Base-by-base conservation (phyloP, 2,888 invertebrate genomes). In the Pandemis cinnamomeana region DNA sequence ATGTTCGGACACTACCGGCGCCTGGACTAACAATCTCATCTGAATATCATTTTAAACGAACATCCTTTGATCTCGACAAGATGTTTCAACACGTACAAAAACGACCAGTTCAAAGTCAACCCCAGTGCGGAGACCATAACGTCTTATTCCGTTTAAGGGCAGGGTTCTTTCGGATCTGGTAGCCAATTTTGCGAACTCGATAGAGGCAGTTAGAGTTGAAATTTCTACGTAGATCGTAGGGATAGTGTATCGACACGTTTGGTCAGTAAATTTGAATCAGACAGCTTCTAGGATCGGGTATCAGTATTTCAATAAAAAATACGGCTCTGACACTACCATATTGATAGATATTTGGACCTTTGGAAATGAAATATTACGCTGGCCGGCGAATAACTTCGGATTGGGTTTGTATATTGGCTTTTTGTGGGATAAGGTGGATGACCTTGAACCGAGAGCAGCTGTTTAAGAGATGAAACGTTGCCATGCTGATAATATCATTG, bases 281-380 rank as follows among this genome's bases (percentile, higher is more conserved):
- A 82, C 83, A 80, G 79, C 81, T 84, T 81, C 80, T 76, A 79
- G 77, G 80, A 79, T 82, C 82, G 80, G 84, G 82, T 71, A 85
- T 86, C 84, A 84, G 83, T 86, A 83, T 88, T 88, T 84, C 84
- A 83, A 83, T 89, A 84, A 88, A 84, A 88, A 86, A 88, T 88
- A 87, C 83, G 83, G 80, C 80, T 83, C 80, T 80, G 82, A 81
- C 80, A 77, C 78, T 77, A 72, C 71, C 80, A 81, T 86, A 87
- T 86, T 87, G 85, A 86, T 87, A 86, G 70, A 55, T 74, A 74
- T 74, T 66, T 74, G 71, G 74, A 71, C 74, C 66, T 67, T 67
- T 46, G 66, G 67, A 74, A 71, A 74, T 70, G 71, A 74, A 71
- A 74, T 71, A 71, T 71, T 55, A 71, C 66, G 69, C n/a, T 42